Base-by-base conservation (phyloP, 2,888 invertebrate species). In the Himalopsyche tibetana region DNA sequence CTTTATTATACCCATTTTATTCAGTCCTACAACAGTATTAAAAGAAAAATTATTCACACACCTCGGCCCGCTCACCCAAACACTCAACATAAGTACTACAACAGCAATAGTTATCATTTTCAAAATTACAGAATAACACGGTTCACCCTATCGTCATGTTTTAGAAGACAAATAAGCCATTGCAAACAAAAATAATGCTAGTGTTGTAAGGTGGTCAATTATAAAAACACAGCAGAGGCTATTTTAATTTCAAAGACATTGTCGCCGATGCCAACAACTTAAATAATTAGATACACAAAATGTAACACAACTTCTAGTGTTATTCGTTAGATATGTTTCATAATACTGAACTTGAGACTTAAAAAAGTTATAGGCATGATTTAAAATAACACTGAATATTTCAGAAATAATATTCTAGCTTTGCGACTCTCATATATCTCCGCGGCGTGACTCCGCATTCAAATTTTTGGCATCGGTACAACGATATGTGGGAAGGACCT, bases 401-500 rank as follows among this genome's bases (percentile, higher is more conserved):
- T 74, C 36, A 74, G 36, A 74, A 74, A 74, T 74, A 74, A 74
- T 74, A 74, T 74, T 74, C 74, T 36, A 74, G n/a, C 28, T 28
- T 36, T 36, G 28, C n/a, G 74, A 38, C 74, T 36, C 28, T 38
- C 28, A 63, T 63, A 74, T 74, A 74, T 74, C 74, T 19, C 36
- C 12, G 15, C 15, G 15, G 74, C 63, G 63, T 36, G 36, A 74
- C 28, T 74, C 36, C 36, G 74, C 74, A 15, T 74, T 74, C 74
- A 74, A 28, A 74, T 74, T 74, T 74, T 74, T 74, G 74, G 74
- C 74, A 74, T 74, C 74, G 38, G 74, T 11, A 74, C 74, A 74
- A 38, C 38, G 38, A 74, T 38, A 74, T 36, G 74, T 74, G 74
- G 74, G 74, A 36, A 74, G 74, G 36, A 74, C 36, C 74, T 74